These are phyloP conservation scores for Rallus limicola DNA, from an alignment of 2,113 vertebrate genomes.

Conservation along the genomic window DNA sequence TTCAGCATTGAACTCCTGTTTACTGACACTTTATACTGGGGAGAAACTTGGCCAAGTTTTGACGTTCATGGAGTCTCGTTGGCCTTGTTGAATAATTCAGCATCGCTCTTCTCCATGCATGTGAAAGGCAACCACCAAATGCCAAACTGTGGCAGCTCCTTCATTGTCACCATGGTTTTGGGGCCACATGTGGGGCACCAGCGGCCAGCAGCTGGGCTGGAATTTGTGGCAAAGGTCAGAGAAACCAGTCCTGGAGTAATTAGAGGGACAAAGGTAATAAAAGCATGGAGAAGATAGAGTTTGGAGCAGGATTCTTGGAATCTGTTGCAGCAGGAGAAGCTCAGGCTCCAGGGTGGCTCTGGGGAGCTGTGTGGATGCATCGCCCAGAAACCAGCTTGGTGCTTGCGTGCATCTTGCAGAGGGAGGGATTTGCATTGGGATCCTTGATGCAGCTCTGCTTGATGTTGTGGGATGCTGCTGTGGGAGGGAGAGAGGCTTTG, in stretches of 20 bases:
- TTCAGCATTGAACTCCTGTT: not conserved
- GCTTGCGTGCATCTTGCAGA: not conserved
- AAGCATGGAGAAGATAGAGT: not conserved
- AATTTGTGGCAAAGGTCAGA: not conserved
- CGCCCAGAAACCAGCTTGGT: not conserved
- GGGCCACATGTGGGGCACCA: fast-evolving
- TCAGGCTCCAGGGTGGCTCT: not conserved
- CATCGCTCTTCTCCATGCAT: not conserved
- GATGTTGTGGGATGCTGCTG: not conserved
- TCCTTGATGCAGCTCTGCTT: not conserved
- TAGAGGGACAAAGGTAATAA: not conserved
- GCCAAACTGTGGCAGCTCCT: not conserved
- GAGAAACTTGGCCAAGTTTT: not conserved
- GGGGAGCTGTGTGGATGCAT: fast-evolving
- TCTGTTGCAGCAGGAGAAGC: not conserved
- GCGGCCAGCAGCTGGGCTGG: not conserved
- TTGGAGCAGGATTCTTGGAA: not conserved
- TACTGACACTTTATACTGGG: not conserved
- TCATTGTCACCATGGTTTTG: not conserved
- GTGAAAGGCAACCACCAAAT: not conserved
- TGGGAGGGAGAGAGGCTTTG: not conserved
- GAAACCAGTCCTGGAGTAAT: not conserved
- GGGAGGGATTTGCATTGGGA: not conserved
- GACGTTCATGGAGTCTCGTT: not conserved
- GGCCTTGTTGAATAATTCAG: not conserved